Evolutionary conservation across 2,888 invertebrate species (phyloP).

Genomic region (Torymus texanus): DNA sequence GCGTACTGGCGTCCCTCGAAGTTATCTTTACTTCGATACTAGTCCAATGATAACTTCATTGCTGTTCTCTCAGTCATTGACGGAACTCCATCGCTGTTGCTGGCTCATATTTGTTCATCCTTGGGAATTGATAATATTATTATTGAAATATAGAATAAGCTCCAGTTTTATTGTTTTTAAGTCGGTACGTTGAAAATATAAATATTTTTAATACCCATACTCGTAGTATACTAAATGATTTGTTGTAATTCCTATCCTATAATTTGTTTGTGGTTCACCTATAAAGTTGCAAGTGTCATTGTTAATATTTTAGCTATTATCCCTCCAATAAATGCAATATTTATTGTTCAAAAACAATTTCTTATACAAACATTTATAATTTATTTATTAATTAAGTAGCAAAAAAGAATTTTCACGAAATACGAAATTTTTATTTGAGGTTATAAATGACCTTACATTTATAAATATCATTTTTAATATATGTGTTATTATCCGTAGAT

Average conservation of each 20-base stretch:
- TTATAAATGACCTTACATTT: slow-evolving; percentile 30
- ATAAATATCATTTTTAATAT: slow-evolving; percentile 34
- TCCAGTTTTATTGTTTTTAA: slow-evolving; percentile 1
- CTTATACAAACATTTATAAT: too few species aligned
- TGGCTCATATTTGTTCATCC: slow-evolving; percentile 38
- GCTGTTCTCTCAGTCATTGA: slow-evolving; percentile 44
- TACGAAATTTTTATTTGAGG: slow-evolving; percentile 29
- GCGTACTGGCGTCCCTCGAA: too few species aligned
- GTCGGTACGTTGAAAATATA: slow-evolving; percentile 35
- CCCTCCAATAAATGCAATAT: too few species aligned
- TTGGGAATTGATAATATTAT: slow-evolving; percentile 46
- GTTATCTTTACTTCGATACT: too few species aligned
- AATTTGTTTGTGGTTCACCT: not conserved
- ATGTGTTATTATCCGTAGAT: slow-evolving; percentile 30
- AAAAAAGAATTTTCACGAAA: too few species aligned
- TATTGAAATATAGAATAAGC: slow-evolving; percentile 18
- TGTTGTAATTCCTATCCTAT: not conserved
- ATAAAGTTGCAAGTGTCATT: slow-evolving; percentile 33
- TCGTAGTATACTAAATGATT: not conserved
- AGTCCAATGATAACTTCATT: slow-evolving; percentile 14
- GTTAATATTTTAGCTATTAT: slow-evolving; percentile 13
- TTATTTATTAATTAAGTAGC: too few species aligned
- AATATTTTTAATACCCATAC: not conserved
- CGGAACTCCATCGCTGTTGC: slow-evolving; percentile 27
- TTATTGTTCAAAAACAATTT: too few species aligned